Conservation (phyloP, 2,888 invertebrate genomes). For the Notocelia uddmanniana region DNA sequence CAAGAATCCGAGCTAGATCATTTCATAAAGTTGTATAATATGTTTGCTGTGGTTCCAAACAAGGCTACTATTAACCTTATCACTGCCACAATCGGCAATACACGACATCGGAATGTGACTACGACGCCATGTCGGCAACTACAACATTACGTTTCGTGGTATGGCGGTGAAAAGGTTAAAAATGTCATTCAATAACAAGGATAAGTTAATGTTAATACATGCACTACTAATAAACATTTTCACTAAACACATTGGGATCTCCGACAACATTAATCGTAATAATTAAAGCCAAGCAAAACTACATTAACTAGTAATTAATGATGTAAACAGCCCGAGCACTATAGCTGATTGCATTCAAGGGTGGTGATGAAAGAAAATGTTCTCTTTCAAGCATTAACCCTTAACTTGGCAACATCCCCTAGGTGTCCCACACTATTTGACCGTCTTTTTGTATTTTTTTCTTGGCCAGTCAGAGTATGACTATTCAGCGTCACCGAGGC, state of each 20-base stretch:
- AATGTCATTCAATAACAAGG: not conserved
- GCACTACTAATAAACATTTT: not conserved
- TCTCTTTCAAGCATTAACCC: not conserved
- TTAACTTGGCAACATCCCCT: too few relatives aligned
- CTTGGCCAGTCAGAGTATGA: too few relatives aligned
- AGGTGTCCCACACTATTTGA: too few relatives aligned
- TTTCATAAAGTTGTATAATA: not conserved
- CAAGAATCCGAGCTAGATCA: constrained; percentile 22
- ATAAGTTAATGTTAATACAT: not conserved
- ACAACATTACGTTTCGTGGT: too few relatives aligned
- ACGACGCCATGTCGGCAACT: too few relatives aligned
- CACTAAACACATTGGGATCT: not conserved
- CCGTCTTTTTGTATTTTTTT: too few relatives aligned
- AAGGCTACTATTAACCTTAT: not conserved
- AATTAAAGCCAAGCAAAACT: not conserved
- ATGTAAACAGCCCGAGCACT: not conserved
- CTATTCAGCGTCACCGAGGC: too few relatives aligned
- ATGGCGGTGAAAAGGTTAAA: too few relatives aligned
- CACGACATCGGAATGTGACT: too few relatives aligned
- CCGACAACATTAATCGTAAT: not conserved
- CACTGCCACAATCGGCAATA: too few relatives aligned
- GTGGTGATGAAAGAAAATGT: not conserved
- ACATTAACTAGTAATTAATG: not conserved
- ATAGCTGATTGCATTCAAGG: not conserved
- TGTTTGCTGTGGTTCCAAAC: constrained; percentile 11